Percentiles rank a stretch among this genome's conserved stretches.
These are phyloP conservation scores for Bhutanitis thaidina DNA, from an alignment of 2,888 invertebrate species.

Conservation along the genomic window DNA sequence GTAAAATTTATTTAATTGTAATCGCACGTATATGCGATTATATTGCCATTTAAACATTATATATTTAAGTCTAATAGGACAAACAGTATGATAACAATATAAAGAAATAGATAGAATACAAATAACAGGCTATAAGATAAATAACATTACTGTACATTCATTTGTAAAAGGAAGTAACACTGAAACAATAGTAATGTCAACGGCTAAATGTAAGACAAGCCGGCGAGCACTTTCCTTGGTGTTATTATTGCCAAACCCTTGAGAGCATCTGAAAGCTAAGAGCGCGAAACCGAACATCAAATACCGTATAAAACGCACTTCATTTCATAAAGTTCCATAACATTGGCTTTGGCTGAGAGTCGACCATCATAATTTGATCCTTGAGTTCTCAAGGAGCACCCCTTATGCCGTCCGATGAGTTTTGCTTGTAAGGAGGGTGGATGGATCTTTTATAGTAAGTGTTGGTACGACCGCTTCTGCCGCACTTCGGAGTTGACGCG, in stretches of 20 bases:
- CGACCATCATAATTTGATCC: constrained; percentile 50
- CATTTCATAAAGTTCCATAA: constrained; percentile 70
- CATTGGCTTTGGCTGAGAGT: constrained; percentile 51
- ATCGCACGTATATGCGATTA: too few species aligned
- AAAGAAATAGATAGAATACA: too few species aligned
- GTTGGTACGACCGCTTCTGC: constrained; percentile 52
- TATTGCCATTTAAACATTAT: too few species aligned
- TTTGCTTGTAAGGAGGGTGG: constrained; percentile 30
- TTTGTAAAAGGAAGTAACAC: too few species aligned
- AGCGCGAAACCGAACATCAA: constrained; percentile 72
- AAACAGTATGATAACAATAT: too few species aligned
- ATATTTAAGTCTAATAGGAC: too few species aligned
- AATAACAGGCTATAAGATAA: too few species aligned
- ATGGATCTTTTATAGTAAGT: constrained; percentile 47
- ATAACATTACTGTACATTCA: too few species aligned
- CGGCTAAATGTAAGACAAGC: not conserved
- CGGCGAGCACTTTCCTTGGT: constrained; percentile 48
- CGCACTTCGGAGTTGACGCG: constrained; percentile 61
- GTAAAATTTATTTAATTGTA: too few species aligned
- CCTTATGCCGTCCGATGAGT: constrained; percentile 24
- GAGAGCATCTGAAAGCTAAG: constrained; percentile 62
- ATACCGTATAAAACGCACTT: constrained; percentile 71
- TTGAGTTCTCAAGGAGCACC: constrained; percentile 37
- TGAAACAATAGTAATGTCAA: too few species aligned
- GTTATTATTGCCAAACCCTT: constrained; percentile 59